Percentiles rank a stretch among this genome's conserved stretches.
Evolutionary conservation across 1,140 invertebrate species (phyloP).

Genomic region (Epicauta chinensis): DNA sequence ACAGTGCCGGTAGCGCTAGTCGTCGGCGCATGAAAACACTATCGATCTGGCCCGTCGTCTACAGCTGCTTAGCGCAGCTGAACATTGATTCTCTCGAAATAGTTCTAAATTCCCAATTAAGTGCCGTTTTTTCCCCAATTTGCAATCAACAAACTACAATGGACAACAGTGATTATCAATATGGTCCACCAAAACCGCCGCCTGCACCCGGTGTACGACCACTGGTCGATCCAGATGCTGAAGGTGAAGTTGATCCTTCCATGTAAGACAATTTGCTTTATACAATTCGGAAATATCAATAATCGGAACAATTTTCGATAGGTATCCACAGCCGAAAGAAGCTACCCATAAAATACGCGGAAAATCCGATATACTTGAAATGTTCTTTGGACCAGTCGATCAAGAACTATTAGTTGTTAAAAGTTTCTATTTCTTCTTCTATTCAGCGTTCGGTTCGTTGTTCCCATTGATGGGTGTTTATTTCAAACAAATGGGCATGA

Average conservation of each 20-base stretch:
- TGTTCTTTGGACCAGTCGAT: conserved; percentile 76
- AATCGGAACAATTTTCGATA: conserved; percentile 19
- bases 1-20: neutral
- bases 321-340: conserved; percentile 77
- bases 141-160: conserved; percentile 1
- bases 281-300: neutral
- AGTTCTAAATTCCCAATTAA: conserved; percentile 1
- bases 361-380: conserved; percentile 73
- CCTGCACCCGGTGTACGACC: conserved; percentile 48
- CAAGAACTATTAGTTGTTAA: conserved; percentile 89
- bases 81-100: conserved; percentile 12
- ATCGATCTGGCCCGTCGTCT: conserved; percentile 3
- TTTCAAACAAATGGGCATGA: conserved; percentile 99
- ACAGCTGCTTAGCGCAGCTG: conserved; percentile 11
- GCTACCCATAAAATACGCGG: conserved; percentile 84
- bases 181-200: conserved; percentile 27
- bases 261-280: conserved; percentile 41
- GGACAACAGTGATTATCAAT: conserved; percentile 30
- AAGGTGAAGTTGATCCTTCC: conserved; percentile 67
- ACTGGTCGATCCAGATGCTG: conserved; percentile 64
- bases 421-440: conserved; percentile 99
- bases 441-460: conserved; percentile 95
- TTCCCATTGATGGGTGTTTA: conserved; percentile 98
- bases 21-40: conserved; percentile 3
- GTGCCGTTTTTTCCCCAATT: too few species aligned